Percentiles rank a stretch among this genome's conserved stretches.
These are phyloP conservation scores for Macaria notata DNA, from an alignment of 2,888 invertebrate species.

Conservation along the genomic window DNA sequence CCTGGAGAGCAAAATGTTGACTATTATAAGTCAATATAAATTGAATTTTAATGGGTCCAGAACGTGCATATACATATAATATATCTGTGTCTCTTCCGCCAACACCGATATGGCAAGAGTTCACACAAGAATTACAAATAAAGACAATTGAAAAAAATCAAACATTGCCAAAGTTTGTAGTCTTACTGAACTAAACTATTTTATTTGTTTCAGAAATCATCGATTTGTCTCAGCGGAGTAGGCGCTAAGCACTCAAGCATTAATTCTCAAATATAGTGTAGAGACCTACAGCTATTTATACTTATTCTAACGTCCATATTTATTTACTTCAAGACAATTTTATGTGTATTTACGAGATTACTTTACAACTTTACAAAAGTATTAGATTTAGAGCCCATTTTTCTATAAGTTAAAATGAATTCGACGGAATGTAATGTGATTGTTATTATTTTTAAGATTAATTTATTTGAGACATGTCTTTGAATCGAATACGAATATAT, in stretches of 20 bases:
- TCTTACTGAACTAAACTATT: not conserved
- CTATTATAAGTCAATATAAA: too few relatives aligned
- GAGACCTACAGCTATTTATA: conserved; percentile 23
- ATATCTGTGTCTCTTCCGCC: too few relatives aligned
- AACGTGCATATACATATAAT: too few relatives aligned
- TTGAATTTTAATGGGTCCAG: too few relatives aligned
- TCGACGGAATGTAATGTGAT: conserved; percentile 35
- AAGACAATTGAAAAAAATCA: too few relatives aligned
- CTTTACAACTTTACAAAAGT: conserved; percentile 2
- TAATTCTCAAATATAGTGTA: conserved; percentile 40
- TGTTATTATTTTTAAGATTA: conserved; percentile 36
- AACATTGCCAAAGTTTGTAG: too few relatives aligned
- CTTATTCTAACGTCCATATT: conserved; percentile 27
- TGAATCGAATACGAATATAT: conserved; percentile 10
- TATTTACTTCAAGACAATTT: conserved; percentile 28
- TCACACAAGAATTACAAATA: too few relatives aligned
- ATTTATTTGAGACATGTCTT: conserved; percentile 37
- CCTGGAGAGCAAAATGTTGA: too few relatives aligned
- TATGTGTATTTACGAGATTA: conserved; percentile 7
- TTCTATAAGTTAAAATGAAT: conserved; percentile 35
- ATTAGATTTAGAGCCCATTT: conserved; percentile 22
- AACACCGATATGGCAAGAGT: too few relatives aligned
- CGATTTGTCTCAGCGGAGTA: conserved; percentile 34
- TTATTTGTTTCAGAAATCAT: conserved; percentile 36
- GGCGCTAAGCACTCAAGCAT: conserved; percentile 41